Percentiles rank a stretch among this genome's conserved stretches.
phyloP scores from a whole-genome alignment of 2,113 vertebrate species.

The Melanerpes formicivorus region DNA sequence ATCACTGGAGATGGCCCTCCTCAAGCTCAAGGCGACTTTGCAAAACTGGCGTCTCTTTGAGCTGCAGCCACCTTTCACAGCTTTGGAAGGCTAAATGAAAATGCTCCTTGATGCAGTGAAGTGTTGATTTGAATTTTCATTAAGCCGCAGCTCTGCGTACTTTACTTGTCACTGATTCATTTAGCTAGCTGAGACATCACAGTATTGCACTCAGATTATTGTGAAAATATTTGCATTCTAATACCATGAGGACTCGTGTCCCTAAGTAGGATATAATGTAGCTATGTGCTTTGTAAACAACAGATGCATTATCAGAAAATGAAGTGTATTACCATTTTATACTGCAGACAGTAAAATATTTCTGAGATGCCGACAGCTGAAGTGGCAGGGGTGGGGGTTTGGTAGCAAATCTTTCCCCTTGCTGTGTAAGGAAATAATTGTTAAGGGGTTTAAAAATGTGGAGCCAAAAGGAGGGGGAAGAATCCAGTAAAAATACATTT shows the following conservation, averaged over 20 bases:
- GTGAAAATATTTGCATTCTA: conserved; percentile 71
- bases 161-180: conserved; percentile 79
- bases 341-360: conserved; percentile 51
- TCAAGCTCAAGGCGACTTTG: background rate
- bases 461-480: conserved; percentile 47
- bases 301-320: conserved; percentile 53
- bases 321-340: conserved; percentile 68
- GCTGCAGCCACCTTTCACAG: background rate
- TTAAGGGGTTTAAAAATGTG: conserved; percentile 23
- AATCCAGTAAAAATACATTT: conserved; percentile 72
- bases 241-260: conserved; percentile 68
- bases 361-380: conserved; percentile 55
- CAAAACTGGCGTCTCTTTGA: background rate
- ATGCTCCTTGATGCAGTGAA: background rate
- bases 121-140: conserved; percentile 56
- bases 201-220: conserved; percentile 74
- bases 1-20: background rate
- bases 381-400: background rate
- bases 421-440: conserved; percentile 14
- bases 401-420: conserved; percentile 14
- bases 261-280: conserved; percentile 68
- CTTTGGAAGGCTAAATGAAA: conserved; percentile 14
- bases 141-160: conserved; percentile 72
- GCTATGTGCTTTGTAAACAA: conserved; percentile 69
- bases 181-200: conserved; percentile 76